These are phyloP conservation scores for Sycobia sp. DNA, from an alignment of 1,140 invertebrate species.

Conservation along the genomic window DNA sequence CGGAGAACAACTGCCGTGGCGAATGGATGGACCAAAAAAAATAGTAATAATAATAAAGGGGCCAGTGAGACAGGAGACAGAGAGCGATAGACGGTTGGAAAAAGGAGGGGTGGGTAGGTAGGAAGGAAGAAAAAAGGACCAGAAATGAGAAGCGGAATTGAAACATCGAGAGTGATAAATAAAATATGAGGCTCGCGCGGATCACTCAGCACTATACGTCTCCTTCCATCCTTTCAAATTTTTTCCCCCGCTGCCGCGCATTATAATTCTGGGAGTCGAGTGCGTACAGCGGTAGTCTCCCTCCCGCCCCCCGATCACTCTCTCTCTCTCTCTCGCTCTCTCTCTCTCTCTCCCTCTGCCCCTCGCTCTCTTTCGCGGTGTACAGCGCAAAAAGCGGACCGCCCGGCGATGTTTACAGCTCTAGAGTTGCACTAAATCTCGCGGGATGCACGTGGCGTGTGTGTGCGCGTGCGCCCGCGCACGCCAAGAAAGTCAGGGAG, in stretches of 20 bases:
- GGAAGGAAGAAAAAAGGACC: background rate
- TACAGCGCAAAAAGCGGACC: background rate
- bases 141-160: constrained; percentile 7
- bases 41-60: too few relatives aligned
- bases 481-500: background rate
- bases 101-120: background rate
- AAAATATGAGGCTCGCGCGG: constrained; percentile 24
- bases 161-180: constrained; percentile 33
- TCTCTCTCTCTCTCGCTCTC: too few relatives aligned
- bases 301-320: too few relatives aligned
- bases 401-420: constrained; percentile 22
- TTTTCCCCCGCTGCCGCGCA: background rate
- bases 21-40: too few relatives aligned
- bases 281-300: background rate
- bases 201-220: too few relatives aligned
- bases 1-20: too few relatives aligned
- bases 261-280: background rate
- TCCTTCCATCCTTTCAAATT: background rate
- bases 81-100: too few relatives aligned
- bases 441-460: constrained; percentile 10
- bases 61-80: too few relatives aligned
- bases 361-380: too few relatives aligned
- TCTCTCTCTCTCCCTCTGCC: too few relatives aligned
- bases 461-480: constrained; percentile 13
- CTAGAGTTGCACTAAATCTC: constrained; percentile 25